Percentiles rank a stretch among this genome's conserved stretches.
Conservation (phyloP, 2,888 invertebrate species). For the Tetropium fuscum region DNA sequence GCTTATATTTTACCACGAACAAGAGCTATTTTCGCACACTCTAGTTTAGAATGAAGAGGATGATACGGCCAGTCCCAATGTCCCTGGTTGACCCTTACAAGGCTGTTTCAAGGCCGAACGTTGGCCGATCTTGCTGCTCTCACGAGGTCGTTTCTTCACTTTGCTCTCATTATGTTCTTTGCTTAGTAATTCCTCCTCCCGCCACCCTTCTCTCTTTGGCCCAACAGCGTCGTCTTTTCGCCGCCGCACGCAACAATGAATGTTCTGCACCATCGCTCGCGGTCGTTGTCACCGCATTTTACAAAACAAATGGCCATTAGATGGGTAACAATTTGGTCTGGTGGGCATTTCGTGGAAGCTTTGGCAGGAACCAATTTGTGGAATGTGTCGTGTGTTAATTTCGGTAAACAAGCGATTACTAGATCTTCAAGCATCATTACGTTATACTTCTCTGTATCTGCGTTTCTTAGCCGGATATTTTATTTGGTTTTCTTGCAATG, state of each 20-base stretch:
- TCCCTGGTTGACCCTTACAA: conserved; percentile 63
- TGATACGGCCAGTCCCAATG: conserved; percentile 31
- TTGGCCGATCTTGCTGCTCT: conserved; percentile 63
- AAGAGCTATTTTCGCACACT: conserved; percentile 24
- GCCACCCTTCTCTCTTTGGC: conserved; percentile 6
- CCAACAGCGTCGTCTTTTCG: conserved; percentile 12
- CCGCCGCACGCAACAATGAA: conserved; percentile 47
- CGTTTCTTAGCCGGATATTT: too few relatives aligned
- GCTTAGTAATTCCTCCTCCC: conserved; percentile 19
- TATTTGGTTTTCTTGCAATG: too few relatives aligned
- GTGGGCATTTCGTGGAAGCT: conserved; percentile 3
- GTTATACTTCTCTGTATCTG: too few relatives aligned
- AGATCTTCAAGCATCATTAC: too few relatives aligned
- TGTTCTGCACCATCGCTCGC: conserved; percentile 54
- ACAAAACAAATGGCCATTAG: conserved; percentile 12
- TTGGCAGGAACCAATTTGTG: neutral
- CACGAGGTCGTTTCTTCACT: conserved; percentile 59
- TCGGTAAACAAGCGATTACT: too few relatives aligned
- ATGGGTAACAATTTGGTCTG: conserved; percentile 1
- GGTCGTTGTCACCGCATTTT: conserved; percentile 48
- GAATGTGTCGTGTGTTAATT: neutral
- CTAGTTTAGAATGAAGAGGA: conserved; percentile 22
- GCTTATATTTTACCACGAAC: conserved; percentile 11
- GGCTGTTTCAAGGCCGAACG: conserved; percentile 68
- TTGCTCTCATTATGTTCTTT: conserved; percentile 64